Evolutionary conservation across 2,113 vertebrate species (phyloP).

Genomic region (Paramisgurnus dabryanus): DNA sequence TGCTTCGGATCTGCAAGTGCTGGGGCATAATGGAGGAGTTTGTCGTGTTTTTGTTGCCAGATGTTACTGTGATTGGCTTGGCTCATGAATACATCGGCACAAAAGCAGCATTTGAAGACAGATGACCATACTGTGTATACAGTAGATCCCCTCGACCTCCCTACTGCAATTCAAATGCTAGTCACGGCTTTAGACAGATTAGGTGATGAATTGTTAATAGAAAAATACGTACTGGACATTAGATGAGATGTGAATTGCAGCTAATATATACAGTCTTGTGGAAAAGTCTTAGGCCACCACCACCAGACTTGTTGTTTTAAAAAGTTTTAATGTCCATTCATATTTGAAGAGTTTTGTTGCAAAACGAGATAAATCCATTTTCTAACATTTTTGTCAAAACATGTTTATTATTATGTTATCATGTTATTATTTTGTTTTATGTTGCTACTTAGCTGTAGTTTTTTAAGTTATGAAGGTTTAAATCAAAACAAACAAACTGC

Average conservation of each 20-base stretch:
- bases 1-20: conserved; percentile 68
- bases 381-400: too few relatives aligned
- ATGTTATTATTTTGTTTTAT: too few relatives aligned
- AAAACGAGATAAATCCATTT: too few relatives aligned
- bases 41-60: conserved; percentile 1
- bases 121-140: conserved; percentile 17
- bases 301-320: too few relatives aligned
- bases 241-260: neutral
- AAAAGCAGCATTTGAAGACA: conserved; percentile 28
- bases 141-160: conserved; percentile 2
- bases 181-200: neutral
- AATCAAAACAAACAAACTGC: too few relatives aligned
- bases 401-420: too few relatives aligned
- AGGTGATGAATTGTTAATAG: neutral
- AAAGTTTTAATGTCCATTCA: too few relatives aligned
- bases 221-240: neutral
- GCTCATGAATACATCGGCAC: neutral
- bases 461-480: too few relatives aligned
- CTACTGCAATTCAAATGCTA: neutral
- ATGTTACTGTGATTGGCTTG: conserved; percentile 15
- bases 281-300: too few relatives aligned
- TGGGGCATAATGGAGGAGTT: conserved; percentile 52
- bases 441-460: too few relatives aligned
- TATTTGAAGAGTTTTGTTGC: too few relatives aligned
- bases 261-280: too few relatives aligned